Evolutionary conservation across 2,888 invertebrate genomes (phyloP), one percentile per base, ranked within the genome.

Genomic region (Teinopalpus imperialis): DNA sequence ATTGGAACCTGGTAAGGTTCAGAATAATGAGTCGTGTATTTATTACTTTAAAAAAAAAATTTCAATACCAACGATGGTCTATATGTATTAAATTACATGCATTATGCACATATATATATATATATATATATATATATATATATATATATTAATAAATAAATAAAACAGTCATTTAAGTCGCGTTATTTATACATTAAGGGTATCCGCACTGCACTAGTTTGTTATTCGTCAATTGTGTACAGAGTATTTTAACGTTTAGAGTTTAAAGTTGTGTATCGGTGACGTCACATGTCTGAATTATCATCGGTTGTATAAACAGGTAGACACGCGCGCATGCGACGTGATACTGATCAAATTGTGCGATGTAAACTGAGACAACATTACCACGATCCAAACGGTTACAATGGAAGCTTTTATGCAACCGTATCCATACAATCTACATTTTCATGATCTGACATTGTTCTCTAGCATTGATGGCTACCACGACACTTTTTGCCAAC

Each of bases 261-360:
- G 63, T 69, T 69, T 63, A 57, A 53, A 61, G 57, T 59, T 63
- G 52, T 51, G 53, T 60, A 49, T 49, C 23, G 24, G 57, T 78
- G 78, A 80, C 81, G 81, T 85, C 72, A 74, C 52, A 44, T 43
- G 46, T 48, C 43, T 32, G 68, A 81, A 85, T 86, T 86, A 86
- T 80, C 83, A 79, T 76, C 44, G 51, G 60, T 59, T 67, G 65
- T 75, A 78, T 83, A 86, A 86, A 79, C 65, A 78, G 82, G 52
- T 54, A 69, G 61, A 68, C 86, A 86, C 85, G 85, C 75, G 59
- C 69, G 61, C 67, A 63, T 71, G 71, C 66, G 61, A 56, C 64
- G 62, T 63, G 61, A 59, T 60, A 68, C 65, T 69, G 70, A 71
- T 68, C 59, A 53, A 50, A 49, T 52, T 56, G 52, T 43, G 43